Evolutionary conservation across 2,113 vertebrate species (phyloP).

Genomic region (Tragulus kanchil): DNA sequence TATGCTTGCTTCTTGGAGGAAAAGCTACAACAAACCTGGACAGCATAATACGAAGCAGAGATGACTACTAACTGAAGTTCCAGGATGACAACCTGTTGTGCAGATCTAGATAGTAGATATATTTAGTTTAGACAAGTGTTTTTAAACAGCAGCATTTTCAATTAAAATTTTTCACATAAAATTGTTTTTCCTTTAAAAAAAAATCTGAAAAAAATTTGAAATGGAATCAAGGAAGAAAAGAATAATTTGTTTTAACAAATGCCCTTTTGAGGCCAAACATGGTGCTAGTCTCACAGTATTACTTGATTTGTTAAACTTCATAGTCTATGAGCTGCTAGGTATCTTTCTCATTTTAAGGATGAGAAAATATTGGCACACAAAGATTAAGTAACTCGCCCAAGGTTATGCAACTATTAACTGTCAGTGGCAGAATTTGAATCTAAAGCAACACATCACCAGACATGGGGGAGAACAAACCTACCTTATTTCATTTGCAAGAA

Average conservation of each 20-base stretch:
- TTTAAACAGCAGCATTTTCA: neutral
- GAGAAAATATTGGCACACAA: neutral
- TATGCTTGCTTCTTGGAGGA: too few species aligned
- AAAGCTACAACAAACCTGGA: too few species aligned
- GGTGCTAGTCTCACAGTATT: neutral
- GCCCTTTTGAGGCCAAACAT: neutral
- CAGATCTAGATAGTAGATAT: neutral
- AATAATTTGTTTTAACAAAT: neutral
- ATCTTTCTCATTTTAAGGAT: neutral
- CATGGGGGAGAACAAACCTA: neutral
- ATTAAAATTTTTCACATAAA: neutral
- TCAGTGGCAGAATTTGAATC: conserved; percentile 16
- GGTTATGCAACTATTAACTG: neutral
- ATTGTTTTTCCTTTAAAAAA: neutral
- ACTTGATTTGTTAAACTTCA: conserved; percentile 9
- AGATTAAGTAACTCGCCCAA: neutral
- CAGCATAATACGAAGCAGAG: neutral
- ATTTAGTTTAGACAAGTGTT: neutral
- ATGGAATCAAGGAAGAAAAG: neutral
- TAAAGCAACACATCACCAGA: neutral
- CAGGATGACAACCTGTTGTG: neutral
- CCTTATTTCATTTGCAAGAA: neutral
- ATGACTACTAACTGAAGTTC: neutral
- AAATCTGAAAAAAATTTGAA: conserved; percentile 10
- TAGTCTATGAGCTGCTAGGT: neutral